Base-by-base conservation (phyloP, 2,888 invertebrate genomes). In the Malthinus flaveolus region DNA sequence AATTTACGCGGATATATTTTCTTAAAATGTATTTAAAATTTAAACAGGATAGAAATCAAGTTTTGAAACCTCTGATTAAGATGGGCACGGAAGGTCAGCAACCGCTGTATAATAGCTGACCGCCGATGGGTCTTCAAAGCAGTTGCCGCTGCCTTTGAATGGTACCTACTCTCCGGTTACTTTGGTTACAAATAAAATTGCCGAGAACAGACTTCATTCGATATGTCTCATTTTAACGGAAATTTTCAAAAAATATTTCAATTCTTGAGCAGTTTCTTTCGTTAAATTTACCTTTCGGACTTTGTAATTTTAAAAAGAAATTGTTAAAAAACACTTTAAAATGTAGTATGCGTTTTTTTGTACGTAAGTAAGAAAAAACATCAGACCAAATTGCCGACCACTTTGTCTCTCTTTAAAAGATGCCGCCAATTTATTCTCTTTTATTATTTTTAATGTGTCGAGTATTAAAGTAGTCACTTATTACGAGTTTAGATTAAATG, bases 71-170 rank as follows among this genome's bases (percentile, higher is more conserved):
- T 49, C 61, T 52, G 63, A 37, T 50, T 59, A 49, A 61, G 63
- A 63, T 63, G 63, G 63, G 59, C 63, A 58, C 50, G 52, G 59
- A 59, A 64, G 65, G 65, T 65, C 65, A 65, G 63, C 65, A 65
- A 65, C 65, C 65, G 63, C 63, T 63, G 63, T 57, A 65, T 56
- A 56, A 56, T 42, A 42, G 39, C 58, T 62, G 65, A 61, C 61
- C 61, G 62, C 63, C 59, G 57, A 59, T 62, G 65, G 23, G 65
- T 63, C 65, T 65, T 65, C 65, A 65, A 65, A 65, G 65, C 47
- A 63, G 61, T 62, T 61, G 58, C 65, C 57, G 63, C 61, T 56
- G 62, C 59, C 65, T 62, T 62, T 57, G 60, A 57, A 57, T 62
- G 59, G 58, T 58, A 62, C 56, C 59, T 42, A 42, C 61, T 56